Evolutionary conservation across 2,113 vertebrate species (phyloP), one percentile per base, ranked within the genome.

Genomic region (Orientallactaga bullata): DNA sequence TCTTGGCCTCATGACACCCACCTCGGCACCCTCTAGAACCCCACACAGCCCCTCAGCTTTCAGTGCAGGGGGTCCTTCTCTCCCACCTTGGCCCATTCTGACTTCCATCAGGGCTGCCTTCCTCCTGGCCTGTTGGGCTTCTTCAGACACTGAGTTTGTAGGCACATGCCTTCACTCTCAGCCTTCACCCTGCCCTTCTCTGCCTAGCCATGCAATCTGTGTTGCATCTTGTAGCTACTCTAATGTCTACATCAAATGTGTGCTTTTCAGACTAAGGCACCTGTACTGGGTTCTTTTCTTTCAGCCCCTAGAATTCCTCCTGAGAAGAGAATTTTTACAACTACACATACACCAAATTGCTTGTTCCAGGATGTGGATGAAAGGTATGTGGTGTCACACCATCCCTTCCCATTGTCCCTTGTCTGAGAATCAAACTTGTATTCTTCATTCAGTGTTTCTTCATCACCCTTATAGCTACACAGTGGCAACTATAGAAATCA

Each of bases 341-440:
- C 99, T 15, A 99, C 99, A 0, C 99, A 99, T 94, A 99, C 99
- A 1, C 99, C 99, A 0, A 99, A 98, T 91, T 99, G 99, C 96
- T 97, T 99, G 85, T 99, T 99, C 97, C 99, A 99, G 98, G 99
- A 99, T 87, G 98, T 99, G 60, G 99, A 99, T 72, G 99, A 99
- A 96, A 99, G 99, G 99, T 99, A 94, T 98, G 85, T 24, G 0
- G 12, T 2, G 2, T 16, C 35, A 7, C 2, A 0, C 7, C 0
- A 4, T 42, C 17, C 30, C 47, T 8, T 2, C 16, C 23, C 0
- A 0, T 32, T 4, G 8, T 0, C 2, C 0, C 4, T 2, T 3
- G 51, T 30, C 37, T n/a, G 17, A 60, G 42, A 35, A 4, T 69
- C 61, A 4, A 15, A 18, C 0, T 8, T 1, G 4, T 3, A 0